These are phyloP conservation scores for Microtus montanus DNA, from an alignment of 2,113 vertebrate species.

Conservation along the genomic window DNA sequence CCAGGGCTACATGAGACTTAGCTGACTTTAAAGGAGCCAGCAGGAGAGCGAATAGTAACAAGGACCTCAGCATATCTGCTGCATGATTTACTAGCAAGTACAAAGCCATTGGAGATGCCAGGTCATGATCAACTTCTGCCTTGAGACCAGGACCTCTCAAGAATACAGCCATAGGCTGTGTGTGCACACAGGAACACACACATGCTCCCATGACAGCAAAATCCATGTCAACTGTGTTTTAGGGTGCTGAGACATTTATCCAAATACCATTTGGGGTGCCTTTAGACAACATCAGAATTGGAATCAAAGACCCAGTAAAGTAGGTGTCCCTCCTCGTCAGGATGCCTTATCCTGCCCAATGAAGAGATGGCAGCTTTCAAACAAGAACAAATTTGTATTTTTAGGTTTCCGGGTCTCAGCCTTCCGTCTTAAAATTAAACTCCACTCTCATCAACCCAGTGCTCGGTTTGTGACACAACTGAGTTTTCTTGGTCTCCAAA, in stretches of 20 bases:
- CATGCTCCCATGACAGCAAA: fast-evolving
- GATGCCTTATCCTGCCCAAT: not conserved
- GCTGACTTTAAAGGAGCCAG: slow-evolving; percentile 66
- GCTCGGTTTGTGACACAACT: not conserved
- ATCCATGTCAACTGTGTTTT: not conserved
- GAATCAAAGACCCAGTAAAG: not conserved
- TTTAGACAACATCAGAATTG: not conserved
- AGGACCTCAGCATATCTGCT: not conserved
- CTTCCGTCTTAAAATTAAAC: not conserved
- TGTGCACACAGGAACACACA: not conserved
- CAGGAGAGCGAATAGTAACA: slow-evolving; percentile 75
- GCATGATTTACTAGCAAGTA: not conserved
- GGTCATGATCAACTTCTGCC: not conserved
- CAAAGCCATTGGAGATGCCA: not conserved
- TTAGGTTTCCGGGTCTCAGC: too few relatives aligned
- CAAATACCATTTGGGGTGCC: not conserved
- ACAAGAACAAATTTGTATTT: not conserved
- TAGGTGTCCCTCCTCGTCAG: not conserved
- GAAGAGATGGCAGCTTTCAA: not conserved
- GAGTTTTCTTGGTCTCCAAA: not conserved
- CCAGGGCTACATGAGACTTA: not conserved
- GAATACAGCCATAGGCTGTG: not conserved
- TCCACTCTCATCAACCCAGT: not conserved
- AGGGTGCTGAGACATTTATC: not conserved
- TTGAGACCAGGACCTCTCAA: not conserved